These are phyloP conservation scores for Platycnemis pennipes DNA, from an alignment of 2,888 invertebrate genomes.

Conservation along the genomic window DNA sequence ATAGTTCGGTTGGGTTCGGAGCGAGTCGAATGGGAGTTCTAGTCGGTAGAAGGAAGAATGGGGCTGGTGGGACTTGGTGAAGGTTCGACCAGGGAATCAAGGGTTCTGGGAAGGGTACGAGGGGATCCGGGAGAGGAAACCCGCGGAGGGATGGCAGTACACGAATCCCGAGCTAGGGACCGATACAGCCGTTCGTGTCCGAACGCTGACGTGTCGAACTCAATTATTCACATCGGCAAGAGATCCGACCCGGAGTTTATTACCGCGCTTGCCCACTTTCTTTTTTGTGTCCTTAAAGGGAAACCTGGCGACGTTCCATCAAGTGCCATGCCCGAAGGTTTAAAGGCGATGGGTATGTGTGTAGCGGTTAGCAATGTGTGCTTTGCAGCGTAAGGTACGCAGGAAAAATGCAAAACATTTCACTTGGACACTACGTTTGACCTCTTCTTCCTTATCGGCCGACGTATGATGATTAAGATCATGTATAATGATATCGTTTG, in stretches of 20 bases:
- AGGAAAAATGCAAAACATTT: no score
- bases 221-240: conserved; percentile 6
- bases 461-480: no score
- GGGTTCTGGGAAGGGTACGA: not conserved
- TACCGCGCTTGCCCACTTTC: not conserved
- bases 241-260: conserved; percentile 7
- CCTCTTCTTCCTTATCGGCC: no score
- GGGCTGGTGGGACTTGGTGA: not conserved
- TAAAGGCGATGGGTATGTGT: no score
- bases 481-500: no score
- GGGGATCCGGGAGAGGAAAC: not conserved
- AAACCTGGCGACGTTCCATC: not conserved
- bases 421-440: no score
- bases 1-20: not conserved
- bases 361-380: no score
- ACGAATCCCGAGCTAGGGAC: not conserved
- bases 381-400: no score
- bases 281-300: not conserved
- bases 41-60: conserved; percentile 9
- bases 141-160: not conserved
- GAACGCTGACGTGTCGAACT: conserved; percentile 19
- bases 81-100: not conserved
- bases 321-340: not conserved
- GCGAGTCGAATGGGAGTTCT: not conserved
- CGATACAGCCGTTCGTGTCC: conserved; percentile 36